Conservation (phyloP, 2,113 vertebrate genomes). For the Beaufortia kweichowensis region DNA sequence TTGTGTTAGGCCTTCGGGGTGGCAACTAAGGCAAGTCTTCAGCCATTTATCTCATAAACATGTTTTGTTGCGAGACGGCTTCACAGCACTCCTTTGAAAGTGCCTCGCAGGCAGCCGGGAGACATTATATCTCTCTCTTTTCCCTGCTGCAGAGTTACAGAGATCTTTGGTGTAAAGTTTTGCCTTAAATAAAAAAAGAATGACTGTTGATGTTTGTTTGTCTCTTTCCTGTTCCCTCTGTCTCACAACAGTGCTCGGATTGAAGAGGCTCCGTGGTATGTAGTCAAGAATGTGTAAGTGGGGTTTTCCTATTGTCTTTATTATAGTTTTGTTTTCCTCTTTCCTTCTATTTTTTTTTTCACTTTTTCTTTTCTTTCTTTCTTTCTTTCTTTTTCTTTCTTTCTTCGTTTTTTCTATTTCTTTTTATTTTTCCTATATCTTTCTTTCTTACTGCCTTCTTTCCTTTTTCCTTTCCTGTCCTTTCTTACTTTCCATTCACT, state of each 20-base stretch:
- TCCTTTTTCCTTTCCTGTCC: background rate
- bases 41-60: constrained; percentile 50
- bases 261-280: constrained; percentile 77
- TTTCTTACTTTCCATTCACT: background rate
- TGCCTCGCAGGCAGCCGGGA: constrained; percentile 41
- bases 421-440: background rate
- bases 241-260: constrained; percentile 67
- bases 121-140: constrained; percentile 41
- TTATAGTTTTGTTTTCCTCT: background rate
- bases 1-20: constrained; percentile 38
- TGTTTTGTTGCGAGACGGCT: constrained; percentile 31
- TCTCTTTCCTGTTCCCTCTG: constrained; percentile 59
- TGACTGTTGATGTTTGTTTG: constrained; percentile 58
- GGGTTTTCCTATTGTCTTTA: background rate
- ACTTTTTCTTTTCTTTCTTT: background rate
- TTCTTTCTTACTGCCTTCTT: background rate
- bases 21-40: constrained; percentile 41
- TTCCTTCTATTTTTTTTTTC: background rate
- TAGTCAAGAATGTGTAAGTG: constrained; percentile 72
- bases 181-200: constrained; percentile 18
- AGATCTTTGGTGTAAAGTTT: constrained; percentile 44
- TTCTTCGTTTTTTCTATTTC: background rate
- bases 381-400: background rate
- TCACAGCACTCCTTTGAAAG: constrained; percentile 41
- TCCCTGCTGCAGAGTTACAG: constrained; percentile 29